These are phyloP conservation scores for Aix galericulata DNA, from an alignment of 2,113 vertebrate genomes.

Conservation along the genomic window DNA sequence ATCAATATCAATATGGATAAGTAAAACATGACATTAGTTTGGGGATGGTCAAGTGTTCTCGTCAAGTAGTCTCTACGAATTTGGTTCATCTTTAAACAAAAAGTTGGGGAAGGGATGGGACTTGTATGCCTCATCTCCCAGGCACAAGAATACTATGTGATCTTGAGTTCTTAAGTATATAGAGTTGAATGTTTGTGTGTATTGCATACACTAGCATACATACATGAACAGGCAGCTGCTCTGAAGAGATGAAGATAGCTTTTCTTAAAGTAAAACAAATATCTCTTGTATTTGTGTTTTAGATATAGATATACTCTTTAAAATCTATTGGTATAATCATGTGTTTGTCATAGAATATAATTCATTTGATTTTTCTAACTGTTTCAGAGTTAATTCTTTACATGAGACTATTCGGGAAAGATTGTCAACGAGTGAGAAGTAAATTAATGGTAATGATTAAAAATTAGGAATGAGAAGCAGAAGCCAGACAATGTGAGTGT, in stretches of 20 bases:
- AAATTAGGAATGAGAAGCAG: not conserved
- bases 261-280: not conserved
- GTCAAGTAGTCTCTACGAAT: not conserved
- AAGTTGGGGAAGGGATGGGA: fast-evolving
- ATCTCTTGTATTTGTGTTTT: not conserved
- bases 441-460: conserved; percentile 1
- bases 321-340: not conserved
- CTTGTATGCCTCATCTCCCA: not conserved
- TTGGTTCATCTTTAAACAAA: not conserved
- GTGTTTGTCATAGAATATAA: not conserved
- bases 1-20: not conserved
- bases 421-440: not conserved
- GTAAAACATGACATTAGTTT: not conserved
- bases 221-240: not conserved
- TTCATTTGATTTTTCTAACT: not conserved
- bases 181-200: not conserved
- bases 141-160: not conserved
- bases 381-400: not conserved
- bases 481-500: not conserved
- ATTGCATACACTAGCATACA: fast-evolving
- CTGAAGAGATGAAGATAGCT: not conserved
- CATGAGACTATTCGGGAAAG: not conserved
- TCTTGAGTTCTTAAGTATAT: not conserved
- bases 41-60: not conserved
- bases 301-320: not conserved